Evolutionary conservation across 2,113 vertebrate genomes (phyloP).

Genomic region (Willisornis vidua): DNA sequence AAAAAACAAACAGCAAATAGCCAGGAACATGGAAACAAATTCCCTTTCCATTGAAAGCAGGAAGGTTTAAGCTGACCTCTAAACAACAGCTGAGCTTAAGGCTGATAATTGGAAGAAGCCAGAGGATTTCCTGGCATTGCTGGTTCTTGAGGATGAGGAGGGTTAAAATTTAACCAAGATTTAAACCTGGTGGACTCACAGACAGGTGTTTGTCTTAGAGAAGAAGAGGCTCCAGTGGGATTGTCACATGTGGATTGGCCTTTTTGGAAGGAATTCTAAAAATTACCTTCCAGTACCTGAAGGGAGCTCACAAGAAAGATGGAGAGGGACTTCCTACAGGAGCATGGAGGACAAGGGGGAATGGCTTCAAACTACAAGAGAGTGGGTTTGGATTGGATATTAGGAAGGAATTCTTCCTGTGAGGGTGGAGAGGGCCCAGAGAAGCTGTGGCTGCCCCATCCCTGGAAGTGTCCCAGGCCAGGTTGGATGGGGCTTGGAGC

Average conservation of each 20-base stretch:
- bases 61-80: not conserved
- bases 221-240: not conserved
- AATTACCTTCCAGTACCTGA: not conserved
- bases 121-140: not conserved
- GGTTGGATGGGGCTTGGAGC: not conserved
- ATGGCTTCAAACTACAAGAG: not conserved
- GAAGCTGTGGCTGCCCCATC: not conserved
- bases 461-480: not conserved
- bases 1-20: not conserved
- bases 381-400: not conserved
- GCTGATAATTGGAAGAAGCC: not conserved
- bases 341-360: not conserved
- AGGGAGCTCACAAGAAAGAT: fast-evolving
- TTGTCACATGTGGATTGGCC: not conserved
- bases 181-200: not conserved
- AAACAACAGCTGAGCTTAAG: not conserved
- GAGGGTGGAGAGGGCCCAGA: not conserved
- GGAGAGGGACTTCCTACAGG: not conserved
- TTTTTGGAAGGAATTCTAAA: not conserved
- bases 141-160: not conserved
- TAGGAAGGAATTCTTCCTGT: not conserved
- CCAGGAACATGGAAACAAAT: not conserved
- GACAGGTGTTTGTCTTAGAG: not conserved
- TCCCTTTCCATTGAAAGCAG: not conserved
- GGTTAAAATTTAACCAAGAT: not conserved